These are phyloP conservation scores for Drosophila bunnanda DNA, from an alignment of 2,888 invertebrate genomes.

Conservation along the genomic window DNA sequence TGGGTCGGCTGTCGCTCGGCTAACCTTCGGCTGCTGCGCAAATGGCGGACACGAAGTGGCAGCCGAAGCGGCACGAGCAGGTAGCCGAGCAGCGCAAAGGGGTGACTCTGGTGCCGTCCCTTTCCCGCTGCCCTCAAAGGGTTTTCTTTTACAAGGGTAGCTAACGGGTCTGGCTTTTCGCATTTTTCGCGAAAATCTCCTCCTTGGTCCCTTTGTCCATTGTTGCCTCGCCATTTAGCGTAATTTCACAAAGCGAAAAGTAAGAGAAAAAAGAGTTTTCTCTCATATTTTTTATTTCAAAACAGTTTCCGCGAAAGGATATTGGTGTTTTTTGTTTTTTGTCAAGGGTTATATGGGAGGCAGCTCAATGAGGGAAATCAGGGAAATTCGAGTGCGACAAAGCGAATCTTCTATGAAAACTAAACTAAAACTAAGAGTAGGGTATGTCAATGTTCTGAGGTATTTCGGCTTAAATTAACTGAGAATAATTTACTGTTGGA, in stretches of 20 bases:
- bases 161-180: slow-evolving; percentile 43
- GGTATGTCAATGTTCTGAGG: too few species aligned
- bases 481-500: not conserved
- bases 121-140: slow-evolving; percentile 54
- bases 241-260: slow-evolving; percentile 32
- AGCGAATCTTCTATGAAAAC: not conserved
- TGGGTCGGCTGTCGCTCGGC: slow-evolving; percentile 56
- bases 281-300: slow-evolving; percentile 5
- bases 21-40: slow-evolving; percentile 31
- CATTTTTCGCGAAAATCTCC: slow-evolving; percentile 65
- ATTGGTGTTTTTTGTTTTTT: slow-evolving; percentile 8
- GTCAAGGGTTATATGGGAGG: slow-evolving; percentile 8
- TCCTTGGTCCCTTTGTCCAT: slow-evolving; percentile 30
- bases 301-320: slow-evolving; percentile 29
- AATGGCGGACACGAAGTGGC: slow-evolving; percentile 39
- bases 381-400: not conserved
- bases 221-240: slow-evolving; percentile 51
- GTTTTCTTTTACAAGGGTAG: slow-evolving; percentile 69
- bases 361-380: slow-evolving; percentile 15
- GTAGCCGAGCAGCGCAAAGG: slow-evolving; percentile 44
- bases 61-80: slow-evolving; percentile 52
- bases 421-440: not conserved
- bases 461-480: not conserved
- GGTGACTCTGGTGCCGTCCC: slow-evolving; percentile 19
- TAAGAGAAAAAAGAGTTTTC: slow-evolving; percentile 25